These are phyloP conservation scores for Poecilobothrus nobilitatus DNA, from an alignment of 2,888 invertebrate species.

Conservation along the genomic window DNA sequence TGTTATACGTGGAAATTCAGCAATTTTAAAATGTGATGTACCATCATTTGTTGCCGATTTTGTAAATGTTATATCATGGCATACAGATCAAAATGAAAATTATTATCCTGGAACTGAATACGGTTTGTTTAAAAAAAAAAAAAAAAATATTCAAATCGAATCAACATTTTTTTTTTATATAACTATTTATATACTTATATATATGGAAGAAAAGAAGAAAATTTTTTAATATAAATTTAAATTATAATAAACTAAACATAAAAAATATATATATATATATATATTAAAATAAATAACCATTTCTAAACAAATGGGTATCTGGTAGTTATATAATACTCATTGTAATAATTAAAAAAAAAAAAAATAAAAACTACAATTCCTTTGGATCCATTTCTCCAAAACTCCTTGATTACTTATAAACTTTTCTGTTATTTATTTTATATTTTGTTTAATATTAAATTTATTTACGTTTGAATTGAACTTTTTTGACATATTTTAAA, in stretches of 20 bases:
- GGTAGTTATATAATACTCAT: no score
- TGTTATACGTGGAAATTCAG: constrained; percentile 81
- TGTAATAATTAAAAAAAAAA: no score
- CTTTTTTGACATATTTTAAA: no score
- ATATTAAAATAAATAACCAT: no score
- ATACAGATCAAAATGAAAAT: constrained; percentile 56
- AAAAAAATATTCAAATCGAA: constrained; percentile 17
- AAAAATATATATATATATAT: no score
- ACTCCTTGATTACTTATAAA: constrained; percentile 15
- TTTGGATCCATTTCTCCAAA: constrained; percentile 15
- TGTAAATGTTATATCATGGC: constrained; percentile 79
- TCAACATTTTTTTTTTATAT: constrained; percentile 7
- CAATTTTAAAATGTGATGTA: constrained; percentile 79
- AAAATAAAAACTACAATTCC: background rate
- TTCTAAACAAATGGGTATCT: no score
- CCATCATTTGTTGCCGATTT: constrained; percentile 91
- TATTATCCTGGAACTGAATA: constrained; percentile 43
- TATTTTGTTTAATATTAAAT: background rate
- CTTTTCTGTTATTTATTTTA: background rate
- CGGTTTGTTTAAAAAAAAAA: no score
- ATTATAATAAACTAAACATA: no score
- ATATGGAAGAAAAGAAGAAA: constrained; percentile 20
- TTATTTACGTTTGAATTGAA: no score
- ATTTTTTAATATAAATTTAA: constrained; percentile 7
- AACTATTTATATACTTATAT: constrained; percentile 20